phyloP scores from a whole-genome alignment of 53 echinoderm and acorn worm genomes.

The Pentamera pediparva region DNA sequence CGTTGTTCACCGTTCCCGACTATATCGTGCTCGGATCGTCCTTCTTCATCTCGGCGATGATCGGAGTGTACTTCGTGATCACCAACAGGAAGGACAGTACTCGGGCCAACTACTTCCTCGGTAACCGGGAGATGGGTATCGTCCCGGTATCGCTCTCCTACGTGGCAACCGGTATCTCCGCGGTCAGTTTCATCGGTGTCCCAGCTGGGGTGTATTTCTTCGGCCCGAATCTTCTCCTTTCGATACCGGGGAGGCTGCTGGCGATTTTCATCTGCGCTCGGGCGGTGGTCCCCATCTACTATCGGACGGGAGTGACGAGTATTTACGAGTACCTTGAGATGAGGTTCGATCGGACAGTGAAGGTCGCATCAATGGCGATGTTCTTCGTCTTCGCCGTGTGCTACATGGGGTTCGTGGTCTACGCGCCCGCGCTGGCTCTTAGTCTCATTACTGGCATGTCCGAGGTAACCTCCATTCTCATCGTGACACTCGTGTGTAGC shows the following conservation, averaged over 20 bases:
- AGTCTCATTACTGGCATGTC: conserved; percentile 23
- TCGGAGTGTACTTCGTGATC: conserved; percentile 8
- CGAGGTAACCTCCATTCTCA: neutral
- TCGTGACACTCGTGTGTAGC: neutral
- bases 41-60: neutral
- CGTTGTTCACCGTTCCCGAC: conserved; percentile 1
- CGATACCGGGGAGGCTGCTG: neutral
- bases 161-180: conserved; percentile 12
- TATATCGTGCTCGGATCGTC: conserved; percentile 6
- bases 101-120: neutral
- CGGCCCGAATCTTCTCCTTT: neutral
- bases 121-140: conserved; percentile 6
- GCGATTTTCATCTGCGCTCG: conserved; percentile 2
- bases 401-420: conserved; percentile 27
- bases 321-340: conserved; percentile 19
- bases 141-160: neutral
- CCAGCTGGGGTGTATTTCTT: conserved; percentile 14
- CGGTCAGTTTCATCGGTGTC: conserved; percentile 4
- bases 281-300: neutral
- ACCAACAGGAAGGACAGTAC: neutral
- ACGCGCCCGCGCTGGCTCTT: conserved; percentile 12
- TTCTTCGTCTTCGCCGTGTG: neutral
- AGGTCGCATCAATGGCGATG: neutral
- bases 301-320: conserved; percentile 4
- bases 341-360: conserved; percentile 5